Base-by-base conservation (phyloP, 2,888 invertebrate genomes). In the Xestia c-nigrum region DNA sequence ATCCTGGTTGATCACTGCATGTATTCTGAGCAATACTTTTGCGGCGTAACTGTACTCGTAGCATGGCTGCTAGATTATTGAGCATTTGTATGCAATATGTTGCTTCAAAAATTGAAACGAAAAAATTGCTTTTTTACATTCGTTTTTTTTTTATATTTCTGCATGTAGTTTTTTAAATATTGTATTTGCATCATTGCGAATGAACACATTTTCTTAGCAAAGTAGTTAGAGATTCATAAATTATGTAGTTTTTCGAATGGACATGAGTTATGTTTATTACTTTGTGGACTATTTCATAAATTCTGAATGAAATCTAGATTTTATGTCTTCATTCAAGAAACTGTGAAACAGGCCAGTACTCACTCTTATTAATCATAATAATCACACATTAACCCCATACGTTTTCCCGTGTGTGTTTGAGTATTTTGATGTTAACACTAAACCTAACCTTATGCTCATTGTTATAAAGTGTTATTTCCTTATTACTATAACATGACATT, bases 401-500 rank as follows among this genome's bases (percentile, higher is more conserved):
- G 68, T 16, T 57, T 46, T 64, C 5, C 50, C 43, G 50, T 68
- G 63, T 64, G 67, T 81, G 52, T 82, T 67, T 74, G 5, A 43
- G n/a, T 31, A 19, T 9, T 38, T 66, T 64, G 43, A 43, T 66
- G 40, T 66, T 21, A 12, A 66, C n/a, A 50, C 21, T 57, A 9
- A 68, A 63, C 16, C 0, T 47, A 43, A 12, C 19, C 24, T 40
- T 46, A 24, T 55, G 0, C 0, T 21, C 3, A 57, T n/a, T 7
- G 5, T 1, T 12, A 6, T 16, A 19, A 5, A 19, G 10, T 31
- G 2, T 61, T 9, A 43, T 46, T 76, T 67, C 67, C 1, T 65
- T 61, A 38, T 21, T n/a, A 31, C 19, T 75, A 40, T 67, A 57
- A 12, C n/a, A 4, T 1, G 21, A 4, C 9, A 19, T 96, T 95